Conservation (phyloP, 2,797 vertebrate genomes). For the Acanthiza pusilla region DNA sequence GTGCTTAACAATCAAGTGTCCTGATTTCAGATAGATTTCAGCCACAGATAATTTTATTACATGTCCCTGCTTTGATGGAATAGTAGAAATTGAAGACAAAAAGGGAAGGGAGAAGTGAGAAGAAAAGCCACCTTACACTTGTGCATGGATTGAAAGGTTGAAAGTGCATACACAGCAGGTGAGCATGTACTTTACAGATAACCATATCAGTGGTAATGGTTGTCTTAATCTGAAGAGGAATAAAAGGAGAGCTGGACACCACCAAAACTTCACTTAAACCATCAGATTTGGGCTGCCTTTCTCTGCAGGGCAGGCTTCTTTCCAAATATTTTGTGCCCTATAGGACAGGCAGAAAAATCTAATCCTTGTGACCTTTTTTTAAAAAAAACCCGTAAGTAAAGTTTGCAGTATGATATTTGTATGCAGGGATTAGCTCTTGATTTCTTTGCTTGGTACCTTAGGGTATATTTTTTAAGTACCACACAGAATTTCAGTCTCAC, state of each 20-base stretch:
- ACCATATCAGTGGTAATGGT: neutral
- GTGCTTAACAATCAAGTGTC: neutral
- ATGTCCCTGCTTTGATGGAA: neutral
- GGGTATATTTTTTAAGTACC: conserved; percentile 52
- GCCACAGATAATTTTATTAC: neutral
- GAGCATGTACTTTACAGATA: neutral
- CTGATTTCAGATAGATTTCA: neutral
- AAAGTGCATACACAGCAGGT: neutral
- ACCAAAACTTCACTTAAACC: neutral
- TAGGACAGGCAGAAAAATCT: neutral
- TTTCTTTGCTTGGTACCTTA: conserved; percentile 45
- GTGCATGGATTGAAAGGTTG: neutral
- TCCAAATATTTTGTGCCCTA: neutral
- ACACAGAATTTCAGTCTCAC: conserved; percentile 2
- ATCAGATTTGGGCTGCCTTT: neutral
- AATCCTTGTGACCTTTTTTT: neutral
- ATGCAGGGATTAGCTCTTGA: conserved; percentile 32
- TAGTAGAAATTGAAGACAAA: neutral
- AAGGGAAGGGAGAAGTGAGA: neutral
- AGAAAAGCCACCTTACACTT: neutral
- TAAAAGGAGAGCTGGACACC: neutral
- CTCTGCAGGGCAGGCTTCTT: neutral
- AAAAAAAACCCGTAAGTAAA: neutral
- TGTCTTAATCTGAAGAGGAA: neutral
- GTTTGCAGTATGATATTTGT: conserved; percentile 18